Percentiles rank a stretch among this genome's conserved stretches.
phyloP scores from a whole-genome alignment of 1,140 invertebrate genomes.

The Drosophila tsacasi region DNA sequence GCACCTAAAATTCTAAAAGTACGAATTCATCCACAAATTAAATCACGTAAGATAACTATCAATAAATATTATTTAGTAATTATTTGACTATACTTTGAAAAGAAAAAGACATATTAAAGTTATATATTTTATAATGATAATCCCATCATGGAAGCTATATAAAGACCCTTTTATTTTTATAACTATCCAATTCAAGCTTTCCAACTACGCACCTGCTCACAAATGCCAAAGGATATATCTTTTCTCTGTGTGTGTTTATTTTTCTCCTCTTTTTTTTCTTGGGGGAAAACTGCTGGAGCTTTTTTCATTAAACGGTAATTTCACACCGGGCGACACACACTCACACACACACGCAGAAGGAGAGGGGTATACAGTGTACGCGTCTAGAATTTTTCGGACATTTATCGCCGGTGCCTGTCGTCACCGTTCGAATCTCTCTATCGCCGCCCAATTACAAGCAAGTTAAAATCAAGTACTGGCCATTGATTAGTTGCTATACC shows the following conservation, averaged over 20 bases:
- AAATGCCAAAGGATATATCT: conserved; percentile 24
- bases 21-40: too few species aligned
- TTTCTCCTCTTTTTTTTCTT: conserved; percentile 18
- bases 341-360: conserved; percentile 2
- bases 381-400: conserved; percentile 76
- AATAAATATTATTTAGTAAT: too few species aligned
- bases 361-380: conserved; percentile 42
- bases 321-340: conserved; percentile 54
- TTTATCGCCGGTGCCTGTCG: conserved; percentile 69
- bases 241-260: conserved; percentile 30
- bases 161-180: not conserved
- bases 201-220: conserved; percentile 31
- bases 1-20: too few species aligned
- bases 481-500: conserved; percentile 73
- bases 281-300: conserved; percentile 37
- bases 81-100: too few species aligned
- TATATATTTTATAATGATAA: too few species aligned
- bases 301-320: conserved; percentile 81
- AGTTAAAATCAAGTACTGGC: conserved; percentile 81
- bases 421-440: conserved; percentile 54
- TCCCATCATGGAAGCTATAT: too few species aligned
- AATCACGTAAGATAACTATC: too few species aligned
- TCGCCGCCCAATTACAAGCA: conserved; percentile 79
- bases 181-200: not conserved
- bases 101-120: too few species aligned